Base-by-base conservation (phyloP, 2,797 vertebrate genomes). In the Hemibagrus guttatus region DNA sequence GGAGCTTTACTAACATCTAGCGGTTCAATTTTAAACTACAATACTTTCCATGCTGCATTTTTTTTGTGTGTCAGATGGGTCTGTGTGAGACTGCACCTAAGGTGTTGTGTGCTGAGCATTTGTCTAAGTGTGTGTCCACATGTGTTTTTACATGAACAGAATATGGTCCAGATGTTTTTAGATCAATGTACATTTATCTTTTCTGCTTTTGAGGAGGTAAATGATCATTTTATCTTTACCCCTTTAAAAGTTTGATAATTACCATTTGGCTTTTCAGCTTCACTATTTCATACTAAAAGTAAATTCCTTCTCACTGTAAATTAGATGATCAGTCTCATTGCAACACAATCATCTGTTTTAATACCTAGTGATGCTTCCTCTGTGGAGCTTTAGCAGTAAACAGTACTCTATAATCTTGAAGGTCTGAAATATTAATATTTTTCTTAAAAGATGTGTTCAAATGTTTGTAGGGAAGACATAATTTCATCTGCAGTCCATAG, bases 81-180 rank as follows among this genome's bases (percentile, higher is more conserved):
- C 42, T 52, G 54, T 83, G 52, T 69, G 31, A 79, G 58, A 64
- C 31, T 56, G 35, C 64, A 85, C 72, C 31, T 75, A 58, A 31
- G 78, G 76, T 35, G 46, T 59, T 74, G 83, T 90, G 89, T 90
- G 87, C 85, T 49, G 14, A 86, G 39, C 80, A 9, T 87, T 61
- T 81, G 87, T 85, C 71, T 52, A 6, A 82, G 71, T 87, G 75
- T 81, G 61, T 75, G 52, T 35, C n/a, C 46, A 3, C 23, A 52
- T 52, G 46, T 81, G 84, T 64, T 49, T 84, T 87, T 6, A 81
- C 56, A 85, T 85, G 56, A 68, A 71, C 63, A 64, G 75, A 14
- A 31, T 83, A 72, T 59, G 7, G 80, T 75, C 80, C 42, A 6
- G 9, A 64, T 64, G 59, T 46, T 64, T 64, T 46, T 28, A 21